Base-by-base conservation (phyloP, 1,140 invertebrate species). In the Ostrea edulis region DNA sequence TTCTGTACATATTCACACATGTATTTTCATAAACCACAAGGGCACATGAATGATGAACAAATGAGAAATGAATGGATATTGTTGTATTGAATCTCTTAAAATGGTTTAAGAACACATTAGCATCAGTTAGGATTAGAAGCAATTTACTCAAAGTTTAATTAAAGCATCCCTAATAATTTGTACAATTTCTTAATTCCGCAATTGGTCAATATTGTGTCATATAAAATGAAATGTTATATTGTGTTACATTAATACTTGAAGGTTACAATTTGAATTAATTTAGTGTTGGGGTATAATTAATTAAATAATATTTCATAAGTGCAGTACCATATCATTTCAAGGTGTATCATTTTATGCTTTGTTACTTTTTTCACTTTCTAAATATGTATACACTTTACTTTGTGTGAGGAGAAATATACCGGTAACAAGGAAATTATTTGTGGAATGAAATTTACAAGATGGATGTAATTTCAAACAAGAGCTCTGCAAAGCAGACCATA, bases 51-150 rank as follows among this genome's bases (percentile, higher is more conserved):
- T 22, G 84, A 44, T 62, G 62, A 53, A 68, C 44, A 29, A 55
- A 58, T 54, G 52, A 29, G 86, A 53, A 84, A 81, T 85, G 35
- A 53, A 51, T 65, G 29, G 85, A 35, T 54, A 52, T 29, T 54
- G 35, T 84, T 52, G n/a, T 11, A 54, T 14, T n/a, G n/a, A 53
- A 84, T 53, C 0, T 17, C 14, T 14, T 25, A 29, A 35, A 35
- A 35, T 77, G 11, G 20, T 82, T 81, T 22, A 22, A 82, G 44
- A 53, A 81, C n/a, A 82, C 8, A 29, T 51, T 52, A 55, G 52
- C 17, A 29, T 53, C 20, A 84, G 55, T 84, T 53, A 84, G 52
- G 29, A 84, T 55, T 55, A 52, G 55, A 84, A 84, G 52, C 82
- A 77, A 77, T 29, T 14, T 77, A 29, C 25, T 77, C 68, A 22